Base-by-base conservation (phyloP, 1,140 invertebrate species). In the Steinernema feltiae region DNA sequence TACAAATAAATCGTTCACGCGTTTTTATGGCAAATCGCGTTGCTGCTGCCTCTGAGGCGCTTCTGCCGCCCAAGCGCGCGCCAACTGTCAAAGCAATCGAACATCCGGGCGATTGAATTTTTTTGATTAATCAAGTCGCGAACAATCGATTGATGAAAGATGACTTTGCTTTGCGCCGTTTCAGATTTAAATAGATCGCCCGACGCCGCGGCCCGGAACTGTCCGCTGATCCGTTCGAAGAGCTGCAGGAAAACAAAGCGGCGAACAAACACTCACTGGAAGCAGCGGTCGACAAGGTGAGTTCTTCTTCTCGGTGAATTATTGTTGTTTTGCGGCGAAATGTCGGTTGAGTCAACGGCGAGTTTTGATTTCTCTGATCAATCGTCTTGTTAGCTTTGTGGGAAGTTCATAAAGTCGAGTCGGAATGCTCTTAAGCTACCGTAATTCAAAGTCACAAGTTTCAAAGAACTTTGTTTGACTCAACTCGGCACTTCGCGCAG, bases 141-240 rank as follows among this genome's bases (percentile, higher is more conserved):
- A 63, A 63, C 53, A 63, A 63, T 63, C 53, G 53, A 27, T 27
- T 27, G 53, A 63, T 63, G 53, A 63, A 63, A 63, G 53, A 63
- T 63, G 53, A 17, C 53, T 63, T 63, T 27, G 53, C 53, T 17
- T 63, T 3, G 24, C 53, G 24, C 24, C 53, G 53, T 63, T 63
- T 63, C 53, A 63, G 53, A 63, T 63, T 63, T 63, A 27, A 63
- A 63, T 12, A 63, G 53, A 27, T 3, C 7, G 53, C 53, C 53
- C 7, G 7, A 46, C 7, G 7, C 7, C 7, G 41, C 41, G 53
- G 3, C 15, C 7, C 15, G 15, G 53, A 63, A 63, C 53, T 63
- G 53, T 63, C 53, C 24, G 53, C 53, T 63, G 53, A 15, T 63
- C 53, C 7, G 53, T 18, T 41, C 7, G 7, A 7, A 3, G 24